Evolutionary conservation across 2,888 invertebrate genomes (phyloP).

Genomic region (Ditylenchus weischeri): DNA sequence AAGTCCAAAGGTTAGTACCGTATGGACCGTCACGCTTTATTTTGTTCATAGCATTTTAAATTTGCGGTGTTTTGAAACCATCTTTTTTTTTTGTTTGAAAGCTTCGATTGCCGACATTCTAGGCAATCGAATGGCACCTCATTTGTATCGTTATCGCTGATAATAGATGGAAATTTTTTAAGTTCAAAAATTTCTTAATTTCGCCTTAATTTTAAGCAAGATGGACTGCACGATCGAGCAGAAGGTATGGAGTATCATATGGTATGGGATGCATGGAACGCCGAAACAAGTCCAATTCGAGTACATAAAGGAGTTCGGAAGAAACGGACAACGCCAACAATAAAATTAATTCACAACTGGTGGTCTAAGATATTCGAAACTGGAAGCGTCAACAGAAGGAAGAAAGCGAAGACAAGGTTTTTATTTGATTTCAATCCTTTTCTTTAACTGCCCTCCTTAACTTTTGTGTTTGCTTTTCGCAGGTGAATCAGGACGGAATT

Average conservation of each 20-base stretch:
- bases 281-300: background rate
- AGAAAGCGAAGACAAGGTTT: background rate
- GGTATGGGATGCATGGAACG: background rate
- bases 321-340: background rate
- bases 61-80: too few relatives aligned
- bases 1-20: constrained; percentile 36
- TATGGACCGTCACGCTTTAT: too few relatives aligned
- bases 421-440: too few relatives aligned
- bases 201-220: background rate
- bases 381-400: background rate
- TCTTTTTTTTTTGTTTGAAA: too few relatives aligned
- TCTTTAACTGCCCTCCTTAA: too few relatives aligned
- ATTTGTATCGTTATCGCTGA: too few relatives aligned
- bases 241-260: constrained; percentile 6
- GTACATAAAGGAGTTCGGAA: background rate
- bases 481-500: too few relatives aligned
- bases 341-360: background rate
- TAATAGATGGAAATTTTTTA: too few relatives aligned
- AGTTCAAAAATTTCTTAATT: constrained; percentile 13
- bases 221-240: constrained; percentile 18
- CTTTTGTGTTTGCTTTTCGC: too few relatives aligned
- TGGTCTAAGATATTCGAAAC: background rate
- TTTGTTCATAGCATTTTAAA: too few relatives aligned
- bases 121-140: too few relatives aligned
- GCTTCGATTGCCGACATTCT: too few relatives aligned